Conservation (phyloP, 2,888 invertebrate species). For the Leptinotarsa juncta region DNA sequence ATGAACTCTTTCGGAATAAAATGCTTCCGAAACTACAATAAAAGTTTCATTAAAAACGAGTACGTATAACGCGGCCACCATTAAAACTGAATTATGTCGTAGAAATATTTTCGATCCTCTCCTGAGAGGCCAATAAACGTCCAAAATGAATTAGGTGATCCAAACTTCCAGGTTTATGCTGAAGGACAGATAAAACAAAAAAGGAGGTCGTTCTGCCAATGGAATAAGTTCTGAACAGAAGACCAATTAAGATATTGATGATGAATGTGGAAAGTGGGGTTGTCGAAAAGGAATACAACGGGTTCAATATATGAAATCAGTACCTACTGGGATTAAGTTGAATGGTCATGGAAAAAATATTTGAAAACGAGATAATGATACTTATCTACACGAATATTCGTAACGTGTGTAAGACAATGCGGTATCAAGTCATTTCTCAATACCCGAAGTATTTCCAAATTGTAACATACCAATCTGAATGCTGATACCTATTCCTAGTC, state of each 20-base stretch:
- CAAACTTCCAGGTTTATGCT: constrained; percentile 28
- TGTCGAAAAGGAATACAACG: too few relatives aligned
- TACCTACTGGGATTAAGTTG: too few relatives aligned
- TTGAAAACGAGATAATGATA: too few relatives aligned
- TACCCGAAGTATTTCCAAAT: too few relatives aligned
- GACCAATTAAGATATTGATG: not conserved
- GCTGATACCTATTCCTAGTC: too few relatives aligned
- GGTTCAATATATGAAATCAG: too few relatives aligned
- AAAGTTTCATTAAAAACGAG: constrained; percentile 38
- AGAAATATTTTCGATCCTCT: constrained; percentile 32
- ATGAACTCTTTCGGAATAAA: constrained; percentile 27
- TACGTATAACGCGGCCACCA: constrained; percentile 28
- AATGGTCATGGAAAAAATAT: too few relatives aligned
- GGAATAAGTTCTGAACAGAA: not conserved
- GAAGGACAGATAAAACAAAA: constrained; percentile 16
- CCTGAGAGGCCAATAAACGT: constrained; percentile 35
- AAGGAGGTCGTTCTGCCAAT: not conserved
- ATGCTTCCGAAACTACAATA: constrained; percentile 32
- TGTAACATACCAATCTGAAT: too few relatives aligned
- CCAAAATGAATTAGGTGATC: constrained; percentile 27
- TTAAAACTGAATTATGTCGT: constrained; percentile 35
- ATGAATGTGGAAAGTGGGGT: not conserved
- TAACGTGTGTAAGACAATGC: too few relatives aligned
- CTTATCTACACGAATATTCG: too few relatives aligned
- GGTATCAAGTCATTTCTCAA: too few relatives aligned